A percentile compares a stretch with the other conserved stretches of the same genome.
phyloP scores from a whole-genome alignment of 2,797 vertebrate species.

The Pangasius larnaudii region DNA sequence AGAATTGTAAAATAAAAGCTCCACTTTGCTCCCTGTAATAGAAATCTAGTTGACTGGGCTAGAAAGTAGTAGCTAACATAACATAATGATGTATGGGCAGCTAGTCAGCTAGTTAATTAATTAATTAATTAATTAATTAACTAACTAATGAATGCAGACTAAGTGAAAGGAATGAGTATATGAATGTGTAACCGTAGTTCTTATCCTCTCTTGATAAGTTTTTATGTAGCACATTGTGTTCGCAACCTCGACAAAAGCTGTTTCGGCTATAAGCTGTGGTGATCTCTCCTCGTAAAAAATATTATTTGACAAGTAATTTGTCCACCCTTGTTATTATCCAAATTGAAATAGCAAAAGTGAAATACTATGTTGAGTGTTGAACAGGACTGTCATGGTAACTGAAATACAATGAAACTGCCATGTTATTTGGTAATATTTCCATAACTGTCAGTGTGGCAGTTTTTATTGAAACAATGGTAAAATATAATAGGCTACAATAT shows the following conservation, averaged over 20 bases:
- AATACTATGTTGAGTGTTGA: not conserved
- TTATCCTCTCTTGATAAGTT: not conserved
- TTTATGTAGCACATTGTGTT: constrained; percentile 5
- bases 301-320: constrained; percentile 36
- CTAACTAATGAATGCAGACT: not conserved
- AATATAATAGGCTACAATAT: constrained; percentile 20
- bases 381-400: not conserved
- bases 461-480: constrained; percentile 34
- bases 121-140: not conserved
- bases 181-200: not conserved
- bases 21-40: not conserved
- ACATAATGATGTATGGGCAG: not conserved
- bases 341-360: constrained; percentile 4
- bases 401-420: constrained; percentile 15
- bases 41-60: not conserved
- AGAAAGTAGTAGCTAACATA: not conserved
- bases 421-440: constrained; percentile 21
- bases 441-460: constrained; percentile 19
- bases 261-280: not conserved
- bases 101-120: not conserved
- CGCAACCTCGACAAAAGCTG: not conserved
- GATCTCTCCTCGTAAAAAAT: not conserved
- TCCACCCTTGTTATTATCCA: not conserved
- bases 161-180: not conserved
- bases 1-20: constrained; percentile 1